Evolutionary conservation across 1,140 invertebrate species (phyloP).

Genomic region (Ips nitidus): DNA sequence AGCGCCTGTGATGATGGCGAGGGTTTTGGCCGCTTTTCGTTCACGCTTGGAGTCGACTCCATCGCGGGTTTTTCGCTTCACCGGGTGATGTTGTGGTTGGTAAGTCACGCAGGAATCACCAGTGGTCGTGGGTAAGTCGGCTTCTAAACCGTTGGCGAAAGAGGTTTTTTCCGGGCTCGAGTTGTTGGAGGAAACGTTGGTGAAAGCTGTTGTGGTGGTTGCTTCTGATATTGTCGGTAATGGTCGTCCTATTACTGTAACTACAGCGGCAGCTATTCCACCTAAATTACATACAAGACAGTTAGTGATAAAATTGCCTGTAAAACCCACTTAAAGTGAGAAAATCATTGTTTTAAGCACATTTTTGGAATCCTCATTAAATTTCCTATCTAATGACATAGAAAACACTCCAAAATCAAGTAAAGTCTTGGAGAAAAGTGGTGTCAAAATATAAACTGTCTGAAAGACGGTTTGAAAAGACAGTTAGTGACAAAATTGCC

Average conservation of each 20-base stretch:
- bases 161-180: constrained; percentile 69
- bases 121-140: constrained; percentile 62
- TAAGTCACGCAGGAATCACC: constrained; percentile 52
- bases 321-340: no score
- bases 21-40: constrained; percentile 86
- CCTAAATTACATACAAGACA: constrained; percentile 47
- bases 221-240: constrained; percentile 70
- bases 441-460: no score
- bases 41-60: constrained; percentile 80
- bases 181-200: constrained; percentile 69
- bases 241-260: constrained; percentile 68
- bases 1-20: constrained; percentile 83
- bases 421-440: no score
- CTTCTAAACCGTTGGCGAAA: constrained; percentile 67
- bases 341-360: no score
- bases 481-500: no score
- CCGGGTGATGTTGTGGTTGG: constrained; percentile 51
- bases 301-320: no score
- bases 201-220: constrained; percentile 61
- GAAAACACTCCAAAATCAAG: no score
- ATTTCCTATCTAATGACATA: no score
- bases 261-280: constrained; percentile 71
- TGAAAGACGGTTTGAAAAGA: no score
- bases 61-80: constrained; percentile 64
- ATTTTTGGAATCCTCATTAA: no score